Base-by-base conservation (phyloP, 2,888 invertebrate genomes). In the Pegoplata infirma region DNA sequence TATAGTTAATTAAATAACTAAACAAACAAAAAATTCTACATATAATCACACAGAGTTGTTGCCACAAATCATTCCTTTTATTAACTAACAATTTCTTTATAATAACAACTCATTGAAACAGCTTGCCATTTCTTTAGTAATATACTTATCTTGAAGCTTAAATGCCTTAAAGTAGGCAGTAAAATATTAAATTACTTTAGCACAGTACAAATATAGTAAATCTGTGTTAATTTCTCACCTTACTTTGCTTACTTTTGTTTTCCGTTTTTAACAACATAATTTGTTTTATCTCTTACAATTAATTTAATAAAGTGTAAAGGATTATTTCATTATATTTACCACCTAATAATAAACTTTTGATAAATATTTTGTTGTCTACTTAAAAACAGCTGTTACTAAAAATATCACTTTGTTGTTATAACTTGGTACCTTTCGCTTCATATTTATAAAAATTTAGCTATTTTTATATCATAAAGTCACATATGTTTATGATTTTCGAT, bases 221-320 rank as follows among this genome's bases (percentile, higher is more conserved):
- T 40, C n/a, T 40, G n/a, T 40, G 36, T 40, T n/a, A 0, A 36
- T n/a, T 40, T n/a, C 36, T n/a, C n/a, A 5, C 2, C 12, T 40
- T 12, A 3, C n/a, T 40, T 40, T 40, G 36, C n/a, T 32, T 36
- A 4, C 12, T 36, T 5, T 12, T 36, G 36, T n/a, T 40, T n/a
- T n/a, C n/a, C n/a, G n/a, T n/a, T n/a, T n/a, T n/a, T n/a, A n/a
- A n/a, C n/a, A n/a, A n/a, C n/a, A n/a, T n/a, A 36, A 36, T 12
- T 36, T 36, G 12, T 12, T 36, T 2, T 8, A 36, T 36, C 1
- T 40, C 36, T n/a, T 12, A 12, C 8, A 40, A 51, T 40, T 40
- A 53, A 61, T 44, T 69, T 19, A 44, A 23, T 59, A n/a, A 23
- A 51, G 17, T 49, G 40, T 28, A 59, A 14, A 51, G 12, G 44